Evolutionary conservation across 1,140 invertebrate genomes (phyloP).

Genomic region (Lordiphosa stackelbergi): DNA sequence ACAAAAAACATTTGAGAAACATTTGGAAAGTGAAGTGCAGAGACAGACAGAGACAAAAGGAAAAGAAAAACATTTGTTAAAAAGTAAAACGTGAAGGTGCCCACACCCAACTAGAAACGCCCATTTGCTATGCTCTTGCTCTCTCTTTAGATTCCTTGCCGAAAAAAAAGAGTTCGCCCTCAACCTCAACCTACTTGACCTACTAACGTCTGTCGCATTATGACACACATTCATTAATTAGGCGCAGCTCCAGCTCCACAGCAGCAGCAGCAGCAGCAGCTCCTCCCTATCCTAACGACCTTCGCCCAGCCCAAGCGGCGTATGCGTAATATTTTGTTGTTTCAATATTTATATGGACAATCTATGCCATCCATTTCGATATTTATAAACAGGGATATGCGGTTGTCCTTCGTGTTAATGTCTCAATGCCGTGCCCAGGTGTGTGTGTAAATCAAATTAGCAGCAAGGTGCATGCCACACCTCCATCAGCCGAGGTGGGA

Average conservation of each 20-base stretch:
- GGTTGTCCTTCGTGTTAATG: constrained; percentile 59
- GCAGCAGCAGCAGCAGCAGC: constrained; percentile 4
- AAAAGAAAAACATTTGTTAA: too few species aligned
- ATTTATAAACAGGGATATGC: constrained; percentile 36
- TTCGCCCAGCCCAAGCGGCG: constrained; percentile 16
- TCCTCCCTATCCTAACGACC: constrained; percentile 1
- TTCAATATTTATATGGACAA: constrained; percentile 25
- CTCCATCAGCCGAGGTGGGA: constrained; percentile 25
- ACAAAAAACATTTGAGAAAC: constrained; percentile 5
- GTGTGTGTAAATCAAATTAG: constrained; percentile 66
- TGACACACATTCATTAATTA: constrained; percentile 74
- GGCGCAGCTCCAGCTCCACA: constrained; percentile 34
- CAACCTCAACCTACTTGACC: constrained; percentile 64
- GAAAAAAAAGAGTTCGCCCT: constrained; percentile 43
- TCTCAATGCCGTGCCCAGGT: constrained; percentile 69
- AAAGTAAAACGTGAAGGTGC: not conserved
- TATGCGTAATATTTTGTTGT: constrained; percentile 40
- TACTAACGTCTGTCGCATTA: constrained; percentile 72
- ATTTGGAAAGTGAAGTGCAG: not conserved
- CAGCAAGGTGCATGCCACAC: constrained; percentile 62
- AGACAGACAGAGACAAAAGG: too few species aligned
- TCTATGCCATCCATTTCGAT: constrained; percentile 23
- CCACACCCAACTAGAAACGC: constrained; percentile 47
- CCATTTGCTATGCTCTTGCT: constrained; percentile 23
- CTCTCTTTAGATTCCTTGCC: too few species aligned